Evolutionary conservation across 2,797 vertebrate genomes (phyloP).

Genomic region (Nyctalus aviator): DNA sequence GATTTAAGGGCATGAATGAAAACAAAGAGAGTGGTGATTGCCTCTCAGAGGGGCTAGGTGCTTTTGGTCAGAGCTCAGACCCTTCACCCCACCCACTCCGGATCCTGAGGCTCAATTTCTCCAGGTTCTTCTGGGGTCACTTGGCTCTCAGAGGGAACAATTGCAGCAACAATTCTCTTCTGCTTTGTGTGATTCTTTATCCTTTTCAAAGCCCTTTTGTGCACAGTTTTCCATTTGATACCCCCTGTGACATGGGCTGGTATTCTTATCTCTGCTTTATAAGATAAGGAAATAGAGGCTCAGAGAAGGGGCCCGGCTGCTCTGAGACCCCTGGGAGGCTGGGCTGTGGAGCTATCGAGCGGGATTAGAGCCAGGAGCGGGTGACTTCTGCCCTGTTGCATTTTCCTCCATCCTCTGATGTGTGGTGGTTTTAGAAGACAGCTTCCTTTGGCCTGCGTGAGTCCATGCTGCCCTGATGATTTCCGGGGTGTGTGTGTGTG

Average conservation of each 20-base stretch:
- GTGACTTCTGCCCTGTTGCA: neutral
- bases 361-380: neutral
- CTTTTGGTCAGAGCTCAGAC: neutral
- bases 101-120: constrained; percentile 8
- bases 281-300: constrained; percentile 65
- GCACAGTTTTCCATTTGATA: constrained; percentile 60
- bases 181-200: constrained; percentile 61
- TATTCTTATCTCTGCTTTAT: constrained; percentile 63
- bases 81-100: neutral
- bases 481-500: neutral
- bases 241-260: constrained; percentile 23
- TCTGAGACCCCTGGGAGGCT: neutral
- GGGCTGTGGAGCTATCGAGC: neutral
- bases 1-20: neutral
- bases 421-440: neutral
- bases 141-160: constrained; percentile 43
- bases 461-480: neutral
- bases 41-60: neutral
- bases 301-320: constrained; percentile 18
- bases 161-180: neutral
- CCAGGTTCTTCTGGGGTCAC: constrained; percentile 41
- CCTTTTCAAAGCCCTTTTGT: constrained; percentile 64
- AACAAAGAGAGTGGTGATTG: neutral
- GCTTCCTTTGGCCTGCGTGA: neutral
- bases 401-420: neutral